Percentiles rank a stretch among this genome's conserved stretches.
Evolutionary conservation across 2,797 vertebrate species (phyloP).

Genomic region (Acanthurus lineatus): DNA sequence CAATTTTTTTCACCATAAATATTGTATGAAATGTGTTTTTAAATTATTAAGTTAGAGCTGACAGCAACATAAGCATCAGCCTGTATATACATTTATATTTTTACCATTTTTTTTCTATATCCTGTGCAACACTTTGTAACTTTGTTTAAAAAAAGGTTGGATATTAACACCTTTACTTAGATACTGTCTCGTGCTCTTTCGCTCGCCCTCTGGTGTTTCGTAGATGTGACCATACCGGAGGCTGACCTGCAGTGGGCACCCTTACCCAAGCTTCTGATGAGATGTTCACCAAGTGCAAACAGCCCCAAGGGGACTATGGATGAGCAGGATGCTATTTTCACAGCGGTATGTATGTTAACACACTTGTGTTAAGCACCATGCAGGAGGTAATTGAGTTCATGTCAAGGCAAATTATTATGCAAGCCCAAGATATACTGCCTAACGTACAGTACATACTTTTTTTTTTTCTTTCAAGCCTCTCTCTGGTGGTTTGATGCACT

Average conservation of each 20-base stretch:
- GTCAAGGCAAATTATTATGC: neutral
- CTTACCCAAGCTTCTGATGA: conserved; percentile 77
- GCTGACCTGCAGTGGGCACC: conserved; percentile 83
- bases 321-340: conserved; percentile 63
- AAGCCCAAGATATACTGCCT: neutral
- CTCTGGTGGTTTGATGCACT: conserved; percentile 81
- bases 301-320: conserved; percentile 22
- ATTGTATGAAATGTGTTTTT: neutral
- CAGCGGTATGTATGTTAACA: conserved; percentile 64
- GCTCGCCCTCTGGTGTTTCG: neutral
- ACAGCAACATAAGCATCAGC: neutral
- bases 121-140: no score
- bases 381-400: neutral
- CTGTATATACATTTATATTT: no score
- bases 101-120: no score
- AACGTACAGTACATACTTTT: rapidly evolving
- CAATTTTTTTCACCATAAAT: conserved; percentile 8
- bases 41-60: neutral
- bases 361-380: neutral
- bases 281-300: conserved; percentile 21
- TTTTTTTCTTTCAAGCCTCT: conserved; percentile 73
- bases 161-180: no score
- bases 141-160: no score
- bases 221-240: conserved; percentile 73
- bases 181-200: neutral